A percentile compares a stretch with the other conserved stretches of the same genome.
Conservation (phyloP, 2,113 vertebrate species). For the Anarhynchus alexandrinus region DNA sequence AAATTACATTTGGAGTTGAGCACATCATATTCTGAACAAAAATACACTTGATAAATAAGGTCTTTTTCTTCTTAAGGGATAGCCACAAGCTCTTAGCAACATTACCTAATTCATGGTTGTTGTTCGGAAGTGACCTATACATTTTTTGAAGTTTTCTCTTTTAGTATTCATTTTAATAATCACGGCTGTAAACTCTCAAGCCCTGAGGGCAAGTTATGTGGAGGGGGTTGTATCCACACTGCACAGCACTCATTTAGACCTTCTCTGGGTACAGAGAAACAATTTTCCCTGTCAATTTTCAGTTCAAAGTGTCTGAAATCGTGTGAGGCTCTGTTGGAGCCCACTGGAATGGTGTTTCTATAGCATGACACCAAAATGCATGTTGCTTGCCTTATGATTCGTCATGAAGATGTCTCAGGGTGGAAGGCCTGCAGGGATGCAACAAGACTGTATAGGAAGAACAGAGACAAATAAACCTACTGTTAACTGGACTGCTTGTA, state of each 20-base stretch:
- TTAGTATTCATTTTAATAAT: background rate
- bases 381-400: background rate
- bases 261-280: background rate
- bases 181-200: background rate
- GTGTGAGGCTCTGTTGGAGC: background rate
- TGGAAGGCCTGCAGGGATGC: background rate
- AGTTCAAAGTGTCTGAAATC: background rate
- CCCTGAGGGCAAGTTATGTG: background rate
- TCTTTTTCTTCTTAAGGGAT: background rate
- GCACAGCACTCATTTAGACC: background rate
- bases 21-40: background rate
- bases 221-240: background rate
- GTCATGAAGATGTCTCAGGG: background rate
- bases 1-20: background rate
- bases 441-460: background rate
- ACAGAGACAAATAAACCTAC: background rate
- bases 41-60: background rate
- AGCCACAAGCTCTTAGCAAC: background rate
- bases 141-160: background rate
- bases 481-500: background rate
- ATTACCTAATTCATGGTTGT: background rate
- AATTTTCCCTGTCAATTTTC: background rate
- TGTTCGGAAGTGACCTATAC: background rate
- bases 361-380: background rate
- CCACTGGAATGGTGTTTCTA: background rate